Evolutionary conservation across 2,888 invertebrate species (phyloP).

Genomic region (Sphaeridia pumilis): DNA sequence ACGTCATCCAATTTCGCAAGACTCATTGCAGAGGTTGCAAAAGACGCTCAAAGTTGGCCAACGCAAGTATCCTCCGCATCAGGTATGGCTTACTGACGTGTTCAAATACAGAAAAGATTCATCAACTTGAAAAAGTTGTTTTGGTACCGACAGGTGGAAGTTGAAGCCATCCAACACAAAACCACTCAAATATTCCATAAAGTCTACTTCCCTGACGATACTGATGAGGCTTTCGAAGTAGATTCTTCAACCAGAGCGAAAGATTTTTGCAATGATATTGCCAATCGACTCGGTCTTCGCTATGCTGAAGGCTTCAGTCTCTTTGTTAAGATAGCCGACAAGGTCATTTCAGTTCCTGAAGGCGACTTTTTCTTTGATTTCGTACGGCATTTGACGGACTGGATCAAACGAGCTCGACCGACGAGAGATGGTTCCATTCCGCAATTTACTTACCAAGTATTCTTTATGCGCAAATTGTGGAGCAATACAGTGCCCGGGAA

Average conservation of each 20-base stretch:
- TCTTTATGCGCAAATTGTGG: constrained; percentile 96
- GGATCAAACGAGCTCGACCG: constrained; percentile 75
- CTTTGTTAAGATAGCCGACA: constrained; percentile 85
- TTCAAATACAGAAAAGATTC: no score
- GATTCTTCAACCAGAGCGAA: constrained; percentile 78
- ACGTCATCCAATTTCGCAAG: constrained; percentile 88
- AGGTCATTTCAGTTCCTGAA: constrained; percentile 88
- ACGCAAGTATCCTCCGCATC: constrained; percentile 94
- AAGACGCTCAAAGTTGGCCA: constrained; percentile 92
- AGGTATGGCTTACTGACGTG: no score
- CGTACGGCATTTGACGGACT: constrained; percentile 77
- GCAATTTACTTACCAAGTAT: constrained; percentile 84
- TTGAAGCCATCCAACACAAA: constrained; percentile 99
- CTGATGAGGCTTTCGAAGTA: constrained; percentile 94
- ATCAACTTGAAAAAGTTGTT: no score
- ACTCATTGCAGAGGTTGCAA: constrained; percentile 88
- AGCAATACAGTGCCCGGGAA: constrained; percentile 76
- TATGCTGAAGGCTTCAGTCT: constrained; percentile 80
- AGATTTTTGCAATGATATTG: constrained; percentile 72
- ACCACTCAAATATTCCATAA: constrained; percentile 99
- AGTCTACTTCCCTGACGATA: constrained; percentile 98
- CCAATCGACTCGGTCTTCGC: constrained; percentile 61
- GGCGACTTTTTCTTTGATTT: constrained; percentile 93
- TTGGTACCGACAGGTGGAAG: constrained; percentile 89
- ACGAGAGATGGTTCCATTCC: constrained; percentile 82